Base-by-base conservation (phyloP, 2,113 vertebrate genomes). In the Bothrops jararaca region DNA sequence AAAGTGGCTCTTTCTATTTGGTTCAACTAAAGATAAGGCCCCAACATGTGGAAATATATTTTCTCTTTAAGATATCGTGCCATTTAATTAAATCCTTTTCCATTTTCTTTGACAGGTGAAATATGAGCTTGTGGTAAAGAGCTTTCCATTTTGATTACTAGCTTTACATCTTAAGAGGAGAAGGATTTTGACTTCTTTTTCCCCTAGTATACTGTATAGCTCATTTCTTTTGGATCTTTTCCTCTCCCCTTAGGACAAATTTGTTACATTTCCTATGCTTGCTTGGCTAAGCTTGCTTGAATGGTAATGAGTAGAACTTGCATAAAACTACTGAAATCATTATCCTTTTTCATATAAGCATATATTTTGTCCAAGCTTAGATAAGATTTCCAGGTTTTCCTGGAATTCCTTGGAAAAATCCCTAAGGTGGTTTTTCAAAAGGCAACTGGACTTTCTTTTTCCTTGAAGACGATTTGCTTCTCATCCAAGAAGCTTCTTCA, bases 61-160 rank as follows among this genome's bases (percentile, higher is more conserved):
- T 95, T 93, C 56, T 95, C 15, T 86, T 86, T 94, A 92, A 92
- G 90, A 93, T 94, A 92, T 58, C 50, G 56, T 93, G 89, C 57
- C 91, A 91, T 94, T 97, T 95, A 96, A 96, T 96, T 80, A 95
- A 94, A 93, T 93, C 52, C 92, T 92, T 94, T 95, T 93, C 92
- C 34, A 94, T 94, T 96, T 95, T 85, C 95, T 94, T 95, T 92
- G 94, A 80, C 48, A 94, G 85, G 29, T 95, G 95, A 97, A 95
- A 95, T 95, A 95, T 94, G 92, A 95, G 48, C 90, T 95, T 69
- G 2, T 94, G 42, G 85, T 94, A 91, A 95, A 22, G 42, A 89
- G 95, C 53, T 94, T 93, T 86, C 48, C 89, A 3, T 18, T 89
- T 45, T 94, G 93, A 96, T 95, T 95, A 94, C 88, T 95, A 91